Evolutionary conservation across 2,797 vertebrate genomes (phyloP), one percentile per base, ranked within the genome.

Genomic region (Aldrovandia affinis): DNA sequence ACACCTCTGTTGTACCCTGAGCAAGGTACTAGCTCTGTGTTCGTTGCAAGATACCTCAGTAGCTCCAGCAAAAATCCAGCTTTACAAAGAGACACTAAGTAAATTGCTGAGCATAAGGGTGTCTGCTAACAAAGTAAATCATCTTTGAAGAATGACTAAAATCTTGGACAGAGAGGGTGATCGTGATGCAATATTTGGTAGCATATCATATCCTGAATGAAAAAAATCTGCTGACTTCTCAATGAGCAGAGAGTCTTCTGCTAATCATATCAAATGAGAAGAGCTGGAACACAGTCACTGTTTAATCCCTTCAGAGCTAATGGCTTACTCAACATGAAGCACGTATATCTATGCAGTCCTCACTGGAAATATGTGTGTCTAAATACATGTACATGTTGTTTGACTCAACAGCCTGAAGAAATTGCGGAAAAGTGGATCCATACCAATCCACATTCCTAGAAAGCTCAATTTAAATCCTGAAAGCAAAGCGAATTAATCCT

Each of bases 401-500:
- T 10, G 57, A 75, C 73, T 68, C 61, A 55, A 44, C 80, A 73
- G 73, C 80, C 57, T 39, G 63, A 73, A 79, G 54, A 55, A 86
- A 28, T 55, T 50, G 73, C 81, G 44, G 80, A 65, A 36, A 91
- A 86, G 84, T 85, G 78, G 80, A 85, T 87, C 83, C 83, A 86
- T 85, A 81, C 22, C 73, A 81, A 84, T 39, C 86, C 83, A 80
- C 57, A 77, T 83, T 88, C 86, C 75, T 80, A 68, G 83, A 89
- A 88, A 88, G 81, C 59, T n/a, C 20, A 83, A 84, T 80, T 78
- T 47, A 87, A 86, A 75, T 57, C 75, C 85, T 84, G 63, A 89
- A 91, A 91, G 86, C 50, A 55, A 50, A 22, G 75, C 81, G 90
- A 91, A 92, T 92, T 91, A 89, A 91, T 89, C 84, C 83, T 42